Base-by-base conservation (phyloP, 1,140 invertebrate genomes). In the Pteromalus puparum region DNA sequence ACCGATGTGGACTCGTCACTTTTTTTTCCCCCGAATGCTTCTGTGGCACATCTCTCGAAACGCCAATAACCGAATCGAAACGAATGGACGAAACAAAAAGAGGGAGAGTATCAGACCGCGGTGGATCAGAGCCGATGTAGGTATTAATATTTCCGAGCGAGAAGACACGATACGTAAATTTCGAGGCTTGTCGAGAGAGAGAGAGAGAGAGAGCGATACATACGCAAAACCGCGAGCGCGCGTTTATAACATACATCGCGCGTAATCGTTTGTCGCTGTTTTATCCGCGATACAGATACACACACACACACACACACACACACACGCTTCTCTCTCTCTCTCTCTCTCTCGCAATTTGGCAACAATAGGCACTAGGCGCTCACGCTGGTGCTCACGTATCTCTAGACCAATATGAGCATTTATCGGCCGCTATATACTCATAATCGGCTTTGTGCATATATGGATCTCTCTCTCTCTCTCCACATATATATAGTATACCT, bases 361-460 rank as follows among this genome's bases (percentile, higher is more conserved):
- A 30, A 30, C 48, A 61, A 61, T 48, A 21, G 24, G 46, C 75
- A 61, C 53, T 61, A 61, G 67, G 21, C 15, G 61, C 18, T 6
- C 13, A 9, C 2, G 53, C 53, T 1, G 1, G n/a, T 7, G n/a
- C 67, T 68, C 67, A 12, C 67, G 67, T 26, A 70, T 80, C 78
- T 34, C 78, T 15, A 70, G 65, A 72, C 67, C 67, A 48, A 76
- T 67, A 46, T 77, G 75, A 70, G 82, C 82, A 42, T 78, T 83
- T 77, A 83, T 82, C 81, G 73, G 70, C 1, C 28, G 21, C 81
- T 30, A 18, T 15, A 42, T 53, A 18, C 28, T 30, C 38, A 53
- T 78, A 76, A 81, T 84, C 78, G 83, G 83, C 83, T 84, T 84
- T 84, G 83, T 81, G 72, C 53, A 61, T 61, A 61, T 61, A n/a